Percentiles rank a stretch among this genome's conserved stretches.
phyloP scores from a whole-genome alignment of 2,888 invertebrate species.

The Micoletzkya japonica region DNA sequence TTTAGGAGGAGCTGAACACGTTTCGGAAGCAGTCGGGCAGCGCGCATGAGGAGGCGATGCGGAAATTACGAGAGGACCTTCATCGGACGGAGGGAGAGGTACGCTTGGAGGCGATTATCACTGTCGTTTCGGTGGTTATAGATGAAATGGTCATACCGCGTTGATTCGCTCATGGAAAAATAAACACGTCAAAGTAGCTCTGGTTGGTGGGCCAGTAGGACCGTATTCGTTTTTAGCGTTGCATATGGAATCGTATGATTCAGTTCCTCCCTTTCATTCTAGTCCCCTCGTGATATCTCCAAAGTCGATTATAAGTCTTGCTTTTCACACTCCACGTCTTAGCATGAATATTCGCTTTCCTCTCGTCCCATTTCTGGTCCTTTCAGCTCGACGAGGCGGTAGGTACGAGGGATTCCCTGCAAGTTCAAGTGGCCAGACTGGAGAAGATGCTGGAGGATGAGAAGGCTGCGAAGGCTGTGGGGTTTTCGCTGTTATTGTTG shows the following conservation, averaged over 20 bases:
- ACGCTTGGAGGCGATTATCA: too few species aligned
- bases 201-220: too few species aligned
- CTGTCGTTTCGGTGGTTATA: too few species aligned
- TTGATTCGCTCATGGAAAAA: too few species aligned
- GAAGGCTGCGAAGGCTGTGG: neutral
- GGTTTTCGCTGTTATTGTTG: neutral
- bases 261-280: too few species aligned
- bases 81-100: constrained; percentile 19
- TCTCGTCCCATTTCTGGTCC: neutral
- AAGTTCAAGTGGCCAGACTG: constrained; percentile 1
- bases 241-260: too few species aligned
- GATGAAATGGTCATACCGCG: too few species aligned
- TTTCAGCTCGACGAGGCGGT: constrained; percentile 11
- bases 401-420: neutral
- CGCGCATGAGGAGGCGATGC: neutral
- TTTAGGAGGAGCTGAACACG: constrained; percentile 12
- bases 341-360: neutral
- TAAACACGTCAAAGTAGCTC: too few species aligned
- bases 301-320: neutral
- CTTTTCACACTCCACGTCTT: neutral
- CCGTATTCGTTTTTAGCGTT: too few species aligned
- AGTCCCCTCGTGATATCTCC: too few species aligned
- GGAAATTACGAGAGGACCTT: constrained; percentile 2
- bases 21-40: neutral
- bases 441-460: constrained; percentile 22